Percentiles rank a stretch among this genome's conserved stretches.
phyloP scores from a whole-genome alignment of 2,797 vertebrate genomes.

The Hapalemur alaotrensis region DNA sequence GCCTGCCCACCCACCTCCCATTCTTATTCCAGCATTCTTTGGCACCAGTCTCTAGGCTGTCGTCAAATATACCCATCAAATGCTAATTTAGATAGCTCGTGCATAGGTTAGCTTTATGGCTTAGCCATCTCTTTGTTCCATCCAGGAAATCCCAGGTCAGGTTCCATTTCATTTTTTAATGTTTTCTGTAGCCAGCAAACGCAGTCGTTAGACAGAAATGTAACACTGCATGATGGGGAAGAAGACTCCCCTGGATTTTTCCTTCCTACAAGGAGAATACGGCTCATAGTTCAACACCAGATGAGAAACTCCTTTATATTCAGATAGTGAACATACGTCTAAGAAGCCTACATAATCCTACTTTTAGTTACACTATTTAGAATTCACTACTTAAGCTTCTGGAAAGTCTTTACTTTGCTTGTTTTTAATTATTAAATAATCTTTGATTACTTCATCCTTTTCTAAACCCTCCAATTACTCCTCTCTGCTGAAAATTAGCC shows the following conservation, averaged over 20 bases:
- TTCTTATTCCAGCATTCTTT: neutral
- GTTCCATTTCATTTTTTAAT: constrained; percentile 12
- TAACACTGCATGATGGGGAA: neutral
- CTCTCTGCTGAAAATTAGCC: constrained; percentile 18
- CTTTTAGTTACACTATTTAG: constrained; percentile 29
- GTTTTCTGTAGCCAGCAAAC: neutral
- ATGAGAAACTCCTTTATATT: constrained; percentile 14
- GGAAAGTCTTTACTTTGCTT: constrained; percentile 32
- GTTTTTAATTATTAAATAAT: constrained; percentile 52
- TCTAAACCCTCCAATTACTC: neutral
- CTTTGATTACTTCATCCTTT: neutral
- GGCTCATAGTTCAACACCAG: neutral
- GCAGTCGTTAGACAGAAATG: neutral
- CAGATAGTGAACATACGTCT: neutral
- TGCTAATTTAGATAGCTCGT: neutral
- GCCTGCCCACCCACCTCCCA: neutral
- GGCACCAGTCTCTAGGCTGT: neutral
- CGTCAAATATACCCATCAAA: neutral
- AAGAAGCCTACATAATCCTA: neutral
- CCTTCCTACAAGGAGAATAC: neutral
- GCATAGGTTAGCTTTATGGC: neutral
- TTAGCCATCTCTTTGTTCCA: constrained; percentile 21
- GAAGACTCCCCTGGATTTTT: neutral
- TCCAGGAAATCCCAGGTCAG: constrained; percentile 26
- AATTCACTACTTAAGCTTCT: neutral